Evolutionary conservation across 2,797 vertebrate species (phyloP), one percentile per base, ranked within the genome.

Genomic region (Crypturellus tataupa): DNA sequence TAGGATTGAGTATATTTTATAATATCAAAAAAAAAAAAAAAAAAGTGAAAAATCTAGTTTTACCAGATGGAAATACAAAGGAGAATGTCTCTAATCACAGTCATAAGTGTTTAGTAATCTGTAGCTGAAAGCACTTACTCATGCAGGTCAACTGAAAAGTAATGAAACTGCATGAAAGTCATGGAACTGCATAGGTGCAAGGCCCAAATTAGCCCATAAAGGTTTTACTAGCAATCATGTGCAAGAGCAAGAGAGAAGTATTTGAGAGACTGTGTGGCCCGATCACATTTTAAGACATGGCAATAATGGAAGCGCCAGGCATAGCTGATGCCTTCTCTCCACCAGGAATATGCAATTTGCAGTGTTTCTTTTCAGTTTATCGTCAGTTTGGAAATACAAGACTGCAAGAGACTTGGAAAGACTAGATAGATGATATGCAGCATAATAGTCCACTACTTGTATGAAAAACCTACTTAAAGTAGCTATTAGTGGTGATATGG

Each of bases 341-440:
- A 27, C 0, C 0, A 60, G 19, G 46, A 72, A 64, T 1, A 3
- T 47, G 6, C 4, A 91, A 58, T 24, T 47, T 49, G 49, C 6
- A 40, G 16, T 80, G 37, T 56, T 53, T 27, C 9, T 53, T 44
- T 80, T 35, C 12, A 33, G 51, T 33, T 82, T 62, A 53, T 58
- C 17, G 35, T 49, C 19, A 49, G 31, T 20, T 46, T 37, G 35
- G 18, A 53, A 60, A 58, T 31, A 58, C 3, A 67, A 6, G 4
- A 64, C 5, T 42, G 9, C 12, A 64, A 85, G 12, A 24, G 44
- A 49, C 67, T 80, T 67, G 33, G 5, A 37, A 60, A 80, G 10
- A 24, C 87, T 70, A 19, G 56, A 13, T 47, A 63, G 58, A 14
- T 37, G 12, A 49, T 59, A 73, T 9, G 53, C 1, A 27, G 31